These are phyloP conservation scores for Saimiri boliviensis DNA, from an alignment of 2,113 vertebrate genomes.

Conservation along the genomic window DNA sequence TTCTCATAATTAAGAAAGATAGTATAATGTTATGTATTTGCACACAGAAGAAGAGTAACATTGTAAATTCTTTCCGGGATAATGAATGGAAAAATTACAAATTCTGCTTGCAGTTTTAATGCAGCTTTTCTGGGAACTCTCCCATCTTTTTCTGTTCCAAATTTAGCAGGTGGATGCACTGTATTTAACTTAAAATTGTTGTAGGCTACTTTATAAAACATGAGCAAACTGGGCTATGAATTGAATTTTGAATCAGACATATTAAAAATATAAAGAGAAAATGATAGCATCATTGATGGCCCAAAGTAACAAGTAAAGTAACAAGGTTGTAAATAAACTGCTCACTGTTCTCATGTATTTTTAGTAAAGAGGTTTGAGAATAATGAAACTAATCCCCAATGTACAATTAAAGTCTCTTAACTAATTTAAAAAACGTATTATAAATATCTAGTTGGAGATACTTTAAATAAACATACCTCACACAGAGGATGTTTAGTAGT, in stretches of 20 bases:
- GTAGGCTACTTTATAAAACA: constrained; percentile 71
- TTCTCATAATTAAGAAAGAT: constrained; percentile 18
- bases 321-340: constrained; percentile 82
- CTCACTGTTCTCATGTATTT: constrained; percentile 76
- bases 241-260: constrained; percentile 72
- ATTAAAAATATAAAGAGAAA: constrained; percentile 74
- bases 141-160: constrained; percentile 59
- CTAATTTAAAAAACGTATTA: constrained; percentile 82
- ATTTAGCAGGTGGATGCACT: constrained; percentile 70
- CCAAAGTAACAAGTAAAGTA: constrained; percentile 78
- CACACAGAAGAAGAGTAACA: neutral
- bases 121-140: constrained; percentile 26
- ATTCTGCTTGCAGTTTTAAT: constrained; percentile 66
- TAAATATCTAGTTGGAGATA: constrained; percentile 79
- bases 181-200: constrained; percentile 76
- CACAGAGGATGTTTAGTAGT: constrained; percentile 75
- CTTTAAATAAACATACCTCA: constrained; percentile 82
- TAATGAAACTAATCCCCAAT: constrained; percentile 78
- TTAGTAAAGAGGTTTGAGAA: constrained; percentile 82
- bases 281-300: constrained; percentile 60
- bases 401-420: constrained; percentile 84
- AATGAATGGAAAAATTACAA: constrained; percentile 58
- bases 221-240: constrained; percentile 38
- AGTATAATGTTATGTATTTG: neutral
- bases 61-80: constrained; percentile 42